Evolutionary conservation across 2,113 vertebrate genomes (phyloP).

Genomic region (Catagonus wagneri): DNA sequence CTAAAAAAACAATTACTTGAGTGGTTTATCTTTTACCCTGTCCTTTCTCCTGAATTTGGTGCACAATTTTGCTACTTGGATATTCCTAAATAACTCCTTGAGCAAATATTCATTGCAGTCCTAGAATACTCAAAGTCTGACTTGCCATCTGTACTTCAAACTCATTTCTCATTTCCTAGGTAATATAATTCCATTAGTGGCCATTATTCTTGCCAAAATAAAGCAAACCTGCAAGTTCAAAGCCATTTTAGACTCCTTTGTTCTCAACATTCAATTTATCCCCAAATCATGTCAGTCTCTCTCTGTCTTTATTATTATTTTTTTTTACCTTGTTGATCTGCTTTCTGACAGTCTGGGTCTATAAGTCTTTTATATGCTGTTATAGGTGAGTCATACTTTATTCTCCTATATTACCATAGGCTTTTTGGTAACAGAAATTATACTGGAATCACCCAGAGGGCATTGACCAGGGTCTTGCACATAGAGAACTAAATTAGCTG

Average conservation of each 20-base stretch:
- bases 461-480: neutral
- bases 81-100: neutral
- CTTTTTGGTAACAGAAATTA: slow-evolving; percentile 18
- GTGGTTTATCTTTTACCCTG: neutral
- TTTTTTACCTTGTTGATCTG: slow-evolving; percentile 25
- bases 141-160: neutral
- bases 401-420: neutral
- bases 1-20: neutral
- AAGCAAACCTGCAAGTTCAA: slow-evolving; percentile 15
- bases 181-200: neutral
- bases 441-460: neutral
- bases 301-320: neutral
- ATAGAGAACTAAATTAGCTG: slow-evolving; percentile 9
- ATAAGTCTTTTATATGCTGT: neutral
- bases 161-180: neutral
- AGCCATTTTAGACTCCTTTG: neutral
- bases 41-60: slow-evolving; percentile 39
- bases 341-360: neutral
- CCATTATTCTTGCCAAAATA: slow-evolving; percentile 43
- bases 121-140: neutral
- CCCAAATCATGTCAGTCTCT: neutral
- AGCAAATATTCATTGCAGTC: slow-evolving; percentile 48
- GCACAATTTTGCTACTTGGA: neutral
- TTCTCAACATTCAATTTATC: slow-evolving; percentile 12
- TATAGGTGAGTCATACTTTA: neutral